Conservation (phyloP, 2,797 vertebrate genomes). For the Sebastes reedi region DNA sequence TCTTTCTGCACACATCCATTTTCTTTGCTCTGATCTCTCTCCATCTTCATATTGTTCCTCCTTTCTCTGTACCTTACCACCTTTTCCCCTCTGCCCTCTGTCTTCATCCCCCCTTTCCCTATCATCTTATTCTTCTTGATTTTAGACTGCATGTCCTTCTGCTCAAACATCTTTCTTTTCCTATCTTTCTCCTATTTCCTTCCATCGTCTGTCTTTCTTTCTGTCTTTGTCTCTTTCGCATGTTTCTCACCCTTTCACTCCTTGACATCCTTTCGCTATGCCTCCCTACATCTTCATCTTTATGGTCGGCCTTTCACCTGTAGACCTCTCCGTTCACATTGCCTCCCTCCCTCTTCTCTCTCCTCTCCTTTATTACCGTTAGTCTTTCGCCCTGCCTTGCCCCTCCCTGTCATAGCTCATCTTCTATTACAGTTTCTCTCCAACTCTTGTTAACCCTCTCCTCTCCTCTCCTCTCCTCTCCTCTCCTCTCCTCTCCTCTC, state of each 20-base stretch:
- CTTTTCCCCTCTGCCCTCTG: not conserved
- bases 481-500: not conserved
- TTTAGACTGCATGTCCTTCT: not conserved
- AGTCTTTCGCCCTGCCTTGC: slow-evolving; percentile 34
- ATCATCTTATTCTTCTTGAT: not conserved
- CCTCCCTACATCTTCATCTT: slow-evolving; percentile 21
- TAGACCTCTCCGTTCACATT: slow-evolving; percentile 13
- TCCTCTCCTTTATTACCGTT: slow-evolving; percentile 57
- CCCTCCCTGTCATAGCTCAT: slow-evolving; percentile 24
- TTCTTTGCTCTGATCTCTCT: slow-evolving; percentile 20
- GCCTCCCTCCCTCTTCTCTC: slow-evolving; percentile 5
- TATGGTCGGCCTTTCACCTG: slow-evolving; percentile 50
- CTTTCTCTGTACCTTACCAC: not conserved
- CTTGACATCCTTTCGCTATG: slow-evolving; percentile 12
- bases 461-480: not conserved
- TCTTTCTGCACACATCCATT: not conserved
- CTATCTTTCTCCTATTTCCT: not conserved
- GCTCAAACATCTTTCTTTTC: not conserved
- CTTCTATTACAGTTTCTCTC: slow-evolving; percentile 20
- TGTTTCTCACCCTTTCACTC: slow-evolving; percentile 26
- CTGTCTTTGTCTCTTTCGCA: not conserved
- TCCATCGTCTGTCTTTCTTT: not conserved
- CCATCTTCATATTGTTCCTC: slow-evolving; percentile 18
- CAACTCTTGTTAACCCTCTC: slow-evolving; percentile 19
- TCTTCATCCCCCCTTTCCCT: not conserved